Percentiles rank a stretch among this genome's conserved stretches.
These are phyloP conservation scores for Lissonota sp. DNA, from an alignment of 2,888 invertebrate species.

Conservation along the genomic window DNA sequence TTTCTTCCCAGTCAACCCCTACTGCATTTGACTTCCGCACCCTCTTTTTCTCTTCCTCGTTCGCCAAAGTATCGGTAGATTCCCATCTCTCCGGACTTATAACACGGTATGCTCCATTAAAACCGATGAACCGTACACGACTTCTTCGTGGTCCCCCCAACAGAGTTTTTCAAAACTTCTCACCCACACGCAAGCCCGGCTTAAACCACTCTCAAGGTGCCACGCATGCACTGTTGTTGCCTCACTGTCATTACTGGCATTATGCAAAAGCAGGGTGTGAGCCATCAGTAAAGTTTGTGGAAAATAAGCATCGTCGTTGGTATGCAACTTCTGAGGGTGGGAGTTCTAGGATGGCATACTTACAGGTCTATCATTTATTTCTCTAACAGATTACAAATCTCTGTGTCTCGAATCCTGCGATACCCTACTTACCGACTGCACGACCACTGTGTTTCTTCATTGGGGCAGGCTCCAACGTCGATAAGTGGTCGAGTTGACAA, in stretches of 20 bases:
- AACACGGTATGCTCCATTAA: constrained; percentile 55
- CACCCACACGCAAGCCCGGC: constrained; percentile 32
- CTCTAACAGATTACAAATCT: too few species aligned
- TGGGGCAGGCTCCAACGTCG: too few species aligned
- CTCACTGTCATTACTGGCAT: constrained; percentile 1
- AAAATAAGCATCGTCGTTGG: too few species aligned
- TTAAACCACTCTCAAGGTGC: not conserved
- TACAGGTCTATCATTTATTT: too few species aligned
- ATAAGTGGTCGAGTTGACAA: too few species aligned
- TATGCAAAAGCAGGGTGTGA: constrained; percentile 8
- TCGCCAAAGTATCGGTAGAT: constrained; percentile 59
- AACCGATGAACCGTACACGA: constrained; percentile 51
- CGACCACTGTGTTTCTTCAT: too few species aligned
- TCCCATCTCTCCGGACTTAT: constrained; percentile 48
- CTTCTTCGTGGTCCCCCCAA: constrained; percentile 25
- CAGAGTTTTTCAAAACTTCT: not conserved
- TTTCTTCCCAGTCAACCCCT: not conserved
- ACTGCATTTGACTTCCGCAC: not conserved
- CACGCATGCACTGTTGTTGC: not conserved
- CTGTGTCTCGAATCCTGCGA: too few species aligned
- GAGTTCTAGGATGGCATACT: too few species aligned
- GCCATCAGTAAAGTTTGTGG: not conserved
- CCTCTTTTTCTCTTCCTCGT: constrained; percentile 20
- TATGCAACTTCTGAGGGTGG: too few species aligned
- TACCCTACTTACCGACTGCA: too few species aligned